Evolutionary conservation across 2,888 invertebrate species (phyloP).

Genomic region (Gastrophysa polygoni): DNA sequence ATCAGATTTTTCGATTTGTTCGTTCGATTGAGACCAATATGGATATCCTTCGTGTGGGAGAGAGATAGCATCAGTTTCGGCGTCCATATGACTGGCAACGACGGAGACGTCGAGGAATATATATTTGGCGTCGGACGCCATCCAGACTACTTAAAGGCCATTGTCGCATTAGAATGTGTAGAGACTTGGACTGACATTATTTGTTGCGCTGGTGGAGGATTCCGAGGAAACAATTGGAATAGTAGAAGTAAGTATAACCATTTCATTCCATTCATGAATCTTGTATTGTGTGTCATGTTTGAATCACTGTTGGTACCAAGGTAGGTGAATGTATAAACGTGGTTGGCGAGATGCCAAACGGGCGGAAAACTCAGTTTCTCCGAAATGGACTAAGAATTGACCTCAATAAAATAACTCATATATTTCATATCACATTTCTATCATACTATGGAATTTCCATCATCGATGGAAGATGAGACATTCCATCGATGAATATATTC

Average conservation of each 20-base stretch:
- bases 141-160: conserved; percentile 49
- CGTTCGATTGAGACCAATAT: neutral
- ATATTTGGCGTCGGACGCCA: conserved; percentile 49
- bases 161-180: conserved; percentile 50
- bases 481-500: too few species aligned
- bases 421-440: too few species aligned
- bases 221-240: neutral
- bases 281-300: too few species aligned
- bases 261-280: neutral
- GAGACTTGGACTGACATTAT: neutral
- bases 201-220: neutral
- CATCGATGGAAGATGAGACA: too few species aligned
- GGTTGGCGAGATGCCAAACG: too few species aligned
- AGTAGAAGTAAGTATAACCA: too few species aligned
- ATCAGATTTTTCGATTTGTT: neutral
- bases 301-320: too few species aligned
- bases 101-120: conserved; percentile 54
- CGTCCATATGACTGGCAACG: conserved; percentile 52
- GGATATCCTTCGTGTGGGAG: conserved; percentile 8
- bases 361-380: too few species aligned
- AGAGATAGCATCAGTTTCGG: conserved; percentile 31
- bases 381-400: too few species aligned
- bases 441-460: too few species aligned
- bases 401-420: too few species aligned
- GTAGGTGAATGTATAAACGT: too few species aligned